Base-by-base conservation (phyloP, 2,888 invertebrate genomes). In the Rhingia rostrata region DNA sequence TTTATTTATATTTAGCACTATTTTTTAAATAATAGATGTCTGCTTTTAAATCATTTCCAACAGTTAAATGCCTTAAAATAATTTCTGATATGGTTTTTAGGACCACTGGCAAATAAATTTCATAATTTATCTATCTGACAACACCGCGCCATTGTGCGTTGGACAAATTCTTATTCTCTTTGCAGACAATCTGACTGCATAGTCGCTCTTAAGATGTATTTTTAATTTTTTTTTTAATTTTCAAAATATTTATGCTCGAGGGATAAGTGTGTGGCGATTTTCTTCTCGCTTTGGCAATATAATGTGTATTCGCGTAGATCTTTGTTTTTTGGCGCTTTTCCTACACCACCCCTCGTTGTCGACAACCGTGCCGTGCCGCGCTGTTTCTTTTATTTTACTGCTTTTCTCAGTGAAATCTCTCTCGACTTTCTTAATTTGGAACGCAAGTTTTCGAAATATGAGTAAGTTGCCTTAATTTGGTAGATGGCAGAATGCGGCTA, bases 391-490 rank as follows among this genome's bases (percentile, higher is more conserved):
- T 53, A 33, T 22, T 37, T 72, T 49, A 4, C 54, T 54, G 33
- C 43, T 66, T 53, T 60, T 53, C 39, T 56, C 41, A 33, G 12
- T 30, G 58, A 41, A 75, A 84, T 22, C 22, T 22, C 22, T 22
- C 22, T 22, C 22, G 86, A 93, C 93, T 93, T 93, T 93, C 93
- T 93, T 92, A 92, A 93, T 93, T 93, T 93, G 93, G 94, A 88
- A 87, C 88, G 92, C 92, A 93, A 87, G 87, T 87, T 92, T 92
- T 92, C 92, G 94, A 94, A 94, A 94, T 93, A 92, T 93, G 94
- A 94, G 94, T 93, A 93, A 86, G 86, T 94, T 93, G 92, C 92
- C 94, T 93, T 92, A 93, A 94, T 94, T 93, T 92, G 94, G 94
- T 91, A 92, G 92, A 93, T 63, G 12, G 69, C 60, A 64, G 69